A percentile compares a stretch with the other conserved stretches of the same genome.
Evolutionary conservation across 2,113 vertebrate species (phyloP).

Genomic region (Xerus inauris): DNA sequence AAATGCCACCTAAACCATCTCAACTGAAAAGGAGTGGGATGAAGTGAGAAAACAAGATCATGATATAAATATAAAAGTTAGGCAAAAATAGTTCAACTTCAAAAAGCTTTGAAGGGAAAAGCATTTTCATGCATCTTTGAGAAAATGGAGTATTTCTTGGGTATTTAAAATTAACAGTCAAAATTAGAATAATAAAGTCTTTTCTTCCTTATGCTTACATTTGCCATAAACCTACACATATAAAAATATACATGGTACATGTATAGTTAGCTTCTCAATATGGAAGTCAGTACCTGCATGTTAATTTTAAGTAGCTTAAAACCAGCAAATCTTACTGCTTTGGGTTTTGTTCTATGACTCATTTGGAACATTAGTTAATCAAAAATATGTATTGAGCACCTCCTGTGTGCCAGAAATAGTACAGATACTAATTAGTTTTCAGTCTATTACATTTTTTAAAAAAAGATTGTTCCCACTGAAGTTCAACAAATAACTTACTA

Average conservation of each 20-base stretch:
- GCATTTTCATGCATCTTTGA: neutral
- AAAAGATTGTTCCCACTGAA: neutral
- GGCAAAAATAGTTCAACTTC: neutral
- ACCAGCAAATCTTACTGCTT: neutral
- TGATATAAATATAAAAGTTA: conserved; percentile 35
- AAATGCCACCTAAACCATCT: conserved; percentile 34
- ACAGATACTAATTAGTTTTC: neutral
- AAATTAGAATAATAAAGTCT: neutral
- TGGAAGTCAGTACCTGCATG: neutral
- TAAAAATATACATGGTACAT: neutral
- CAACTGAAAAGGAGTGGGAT: conserved; percentile 63
- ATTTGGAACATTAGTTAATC: neutral
- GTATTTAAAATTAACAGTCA: conserved; percentile 26
- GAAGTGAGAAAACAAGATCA: conserved; percentile 62
- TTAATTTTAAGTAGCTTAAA: neutral
- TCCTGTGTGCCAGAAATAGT: neutral
- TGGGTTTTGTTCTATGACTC: neutral
- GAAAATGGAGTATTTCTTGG: neutral
- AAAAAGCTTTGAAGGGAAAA: conserved; percentile 13
- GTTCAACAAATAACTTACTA: neutral
- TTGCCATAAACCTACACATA: neutral
- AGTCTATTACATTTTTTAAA: neutral
- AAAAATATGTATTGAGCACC: neutral
- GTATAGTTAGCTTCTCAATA: neutral
- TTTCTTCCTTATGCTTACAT: neutral